These are phyloP conservation scores for Battus philenor DNA, from an alignment of 1,140 invertebrate genomes.

Conservation along the genomic window DNA sequence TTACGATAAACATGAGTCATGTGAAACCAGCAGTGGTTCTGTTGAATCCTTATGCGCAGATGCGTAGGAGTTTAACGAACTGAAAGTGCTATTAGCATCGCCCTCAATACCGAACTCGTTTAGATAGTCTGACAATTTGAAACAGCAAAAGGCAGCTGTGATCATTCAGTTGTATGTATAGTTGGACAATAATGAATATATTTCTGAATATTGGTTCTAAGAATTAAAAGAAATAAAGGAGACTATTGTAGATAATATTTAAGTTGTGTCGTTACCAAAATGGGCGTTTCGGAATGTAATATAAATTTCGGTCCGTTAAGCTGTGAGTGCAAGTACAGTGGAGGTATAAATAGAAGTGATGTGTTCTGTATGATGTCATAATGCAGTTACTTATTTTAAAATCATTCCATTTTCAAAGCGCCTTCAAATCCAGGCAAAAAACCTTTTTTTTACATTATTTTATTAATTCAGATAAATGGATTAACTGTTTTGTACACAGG, in stretches of 20 bases:
- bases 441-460: too few relatives aligned
- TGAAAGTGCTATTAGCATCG: constrained; percentile 28
- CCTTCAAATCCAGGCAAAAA: too few relatives aligned
- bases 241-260: background rate
- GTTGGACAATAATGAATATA: background rate
- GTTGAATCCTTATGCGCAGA: constrained; percentile 22
- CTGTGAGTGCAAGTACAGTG: too few relatives aligned
- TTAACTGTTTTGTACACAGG: too few relatives aligned
- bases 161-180: constrained; percentile 1
- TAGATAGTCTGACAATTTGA: constrained; percentile 20
- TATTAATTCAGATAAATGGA: too few relatives aligned
- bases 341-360: too few relatives aligned
- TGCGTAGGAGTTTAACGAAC: constrained; percentile 23
- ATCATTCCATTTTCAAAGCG: too few relatives aligned
- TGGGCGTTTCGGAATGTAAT: too few relatives aligned
- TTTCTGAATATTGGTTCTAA: background rate
- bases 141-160: constrained; percentile 11
- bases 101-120: constrained; percentile 30
- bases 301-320: too few relatives aligned
- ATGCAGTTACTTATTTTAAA: too few relatives aligned
- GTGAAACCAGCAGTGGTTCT: constrained; percentile 2
- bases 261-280: background rate
- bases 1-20: constrained; percentile 19
- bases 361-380: too few relatives aligned
- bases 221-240: constrained; percentile 2